Base-by-base conservation (phyloP, 2,113 vertebrate species). In the Speoplatyrhinus poulsoni region DNA sequence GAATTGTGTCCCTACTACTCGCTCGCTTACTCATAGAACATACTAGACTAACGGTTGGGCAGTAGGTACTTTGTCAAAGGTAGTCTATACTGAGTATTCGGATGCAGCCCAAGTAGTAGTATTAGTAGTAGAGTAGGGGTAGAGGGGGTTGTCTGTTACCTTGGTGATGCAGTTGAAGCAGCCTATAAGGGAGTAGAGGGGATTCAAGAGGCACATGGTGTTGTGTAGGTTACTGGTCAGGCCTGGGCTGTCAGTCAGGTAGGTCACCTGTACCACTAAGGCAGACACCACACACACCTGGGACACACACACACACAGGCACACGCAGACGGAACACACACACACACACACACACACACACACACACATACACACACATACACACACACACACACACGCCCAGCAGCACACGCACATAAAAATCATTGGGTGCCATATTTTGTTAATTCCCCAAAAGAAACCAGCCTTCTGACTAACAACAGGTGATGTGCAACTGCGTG, bases 91-190 rank as follows among this genome's bases (percentile, higher is more conserved):
- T n/a, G n/a, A n/a, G n/a, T n/a, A n/a, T n/a, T n/a, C n/a, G n/a
- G n/a, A n/a, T n/a, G n/a, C n/a, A n/a, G n/a, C n/a, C n/a, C n/a
- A 52, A 13, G 15, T 13, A 52, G 6, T 52, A 13, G 49, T 3
- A 19, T 19, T 19, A 19, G 19, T 1, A 19, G 19, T 15, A 52
- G 15, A 10, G 49, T 13, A n/a, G 50, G 26, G 26, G 26, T 26
- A 26, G 26, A 26, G 26, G 26, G 26, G 26, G 26, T 26, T 26
- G 26, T 26, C 26, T 26, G 15, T 1, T 55, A 98, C 97, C 96
- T 94, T 95, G 82, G 95, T 95, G 82, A 98, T 96, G 81, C 91
- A 96, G 77, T 95, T 96, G 70, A 99, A 91, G 81, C 95, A 98
- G 36, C 96, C 97, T 69, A 97, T 95, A 0, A 99, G 94, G 0